These are phyloP conservation scores for Tragelaphus scriptus DNA, from an alignment of 2,113 vertebrate species.

Conservation along the genomic window DNA sequence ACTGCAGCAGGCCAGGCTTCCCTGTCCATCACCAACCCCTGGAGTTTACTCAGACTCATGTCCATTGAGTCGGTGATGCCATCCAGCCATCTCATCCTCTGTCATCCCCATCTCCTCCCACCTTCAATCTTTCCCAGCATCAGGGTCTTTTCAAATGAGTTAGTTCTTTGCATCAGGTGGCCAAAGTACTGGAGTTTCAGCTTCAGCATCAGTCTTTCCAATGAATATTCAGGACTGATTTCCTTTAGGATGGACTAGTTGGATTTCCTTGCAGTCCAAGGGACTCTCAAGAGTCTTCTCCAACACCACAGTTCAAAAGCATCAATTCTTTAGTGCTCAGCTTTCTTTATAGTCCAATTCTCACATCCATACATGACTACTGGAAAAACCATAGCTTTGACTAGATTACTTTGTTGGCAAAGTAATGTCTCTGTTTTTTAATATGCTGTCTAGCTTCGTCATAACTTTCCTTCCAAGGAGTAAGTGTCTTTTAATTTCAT, in stretches of 20 bases:
- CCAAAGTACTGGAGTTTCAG: background rate
- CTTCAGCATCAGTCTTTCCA: background rate
- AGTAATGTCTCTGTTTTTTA: background rate
- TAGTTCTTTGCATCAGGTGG: background rate
- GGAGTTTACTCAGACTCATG: background rate
- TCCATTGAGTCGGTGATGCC: background rate
- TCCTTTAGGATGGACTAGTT: background rate
- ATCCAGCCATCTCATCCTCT: background rate
- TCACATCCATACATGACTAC: background rate
- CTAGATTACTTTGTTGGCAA: background rate
- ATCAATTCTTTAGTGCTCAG: accelerated
- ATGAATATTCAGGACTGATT: background rate
- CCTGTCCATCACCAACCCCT: background rate
- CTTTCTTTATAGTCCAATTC: background rate
- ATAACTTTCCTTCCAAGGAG: background rate
- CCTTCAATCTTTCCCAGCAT: background rate
- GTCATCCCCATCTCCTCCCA: background rate
- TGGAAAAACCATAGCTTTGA: background rate
- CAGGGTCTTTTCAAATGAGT: background rate
- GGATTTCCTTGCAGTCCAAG: background rate
- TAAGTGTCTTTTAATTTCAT: background rate
- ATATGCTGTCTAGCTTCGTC: background rate
- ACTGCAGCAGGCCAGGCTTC: background rate
- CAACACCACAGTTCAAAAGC: background rate
- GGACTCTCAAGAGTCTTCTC: background rate